Evolutionary conservation across 1,140 invertebrate genomes (phyloP).

Genomic region (Oreohelix idahoensis): DNA sequence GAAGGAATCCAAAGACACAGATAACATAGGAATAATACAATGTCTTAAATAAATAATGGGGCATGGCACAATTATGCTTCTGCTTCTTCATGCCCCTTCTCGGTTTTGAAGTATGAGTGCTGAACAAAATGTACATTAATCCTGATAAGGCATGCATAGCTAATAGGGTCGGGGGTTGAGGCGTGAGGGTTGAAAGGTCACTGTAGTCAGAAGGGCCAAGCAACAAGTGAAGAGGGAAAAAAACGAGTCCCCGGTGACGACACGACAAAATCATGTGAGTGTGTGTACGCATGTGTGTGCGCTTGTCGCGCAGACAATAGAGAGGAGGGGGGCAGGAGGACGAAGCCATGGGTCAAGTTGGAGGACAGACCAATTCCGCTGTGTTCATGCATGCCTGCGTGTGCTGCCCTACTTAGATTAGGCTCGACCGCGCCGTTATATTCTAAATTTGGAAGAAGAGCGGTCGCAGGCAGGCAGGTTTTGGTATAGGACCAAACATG

Average conservation of each 20-base stretch:
- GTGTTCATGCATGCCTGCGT: slow-evolving; percentile 32
- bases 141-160: slow-evolving; percentile 31
- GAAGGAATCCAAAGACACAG: no score
- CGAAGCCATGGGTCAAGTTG: not conserved
- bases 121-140: slow-evolving; percentile 1
- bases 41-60: no score
- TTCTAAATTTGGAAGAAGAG: slow-evolving; percentile 23
- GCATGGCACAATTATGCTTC: no score
- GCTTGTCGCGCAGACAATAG: slow-evolving; percentile 5
- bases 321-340: slow-evolving; percentile 1
- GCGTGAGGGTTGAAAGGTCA: slow-evolving; percentile 19
- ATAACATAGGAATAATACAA: no score
- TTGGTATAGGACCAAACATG: not conserved
- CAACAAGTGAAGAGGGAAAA: not conserved
- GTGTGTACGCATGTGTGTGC: slow-evolving; percentile 4
- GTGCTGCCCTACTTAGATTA: slow-evolving; percentile 35
- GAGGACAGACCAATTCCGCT: not conserved
- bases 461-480: slow-evolving; percentile 15
- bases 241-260: not conserved
- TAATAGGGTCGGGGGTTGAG: slow-evolving; percentile 1
- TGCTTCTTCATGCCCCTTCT: not conserved
- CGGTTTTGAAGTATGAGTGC: not conserved
- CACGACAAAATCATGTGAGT: slow-evolving; percentile 10
- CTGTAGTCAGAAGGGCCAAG: not conserved
- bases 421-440: slow-evolving; percentile 6